A percentile compares a stretch with the other conserved stretches of the same genome.
phyloP scores from a whole-genome alignment of 2,888 invertebrate species.

The Meliscaeva auricollis region DNA sequence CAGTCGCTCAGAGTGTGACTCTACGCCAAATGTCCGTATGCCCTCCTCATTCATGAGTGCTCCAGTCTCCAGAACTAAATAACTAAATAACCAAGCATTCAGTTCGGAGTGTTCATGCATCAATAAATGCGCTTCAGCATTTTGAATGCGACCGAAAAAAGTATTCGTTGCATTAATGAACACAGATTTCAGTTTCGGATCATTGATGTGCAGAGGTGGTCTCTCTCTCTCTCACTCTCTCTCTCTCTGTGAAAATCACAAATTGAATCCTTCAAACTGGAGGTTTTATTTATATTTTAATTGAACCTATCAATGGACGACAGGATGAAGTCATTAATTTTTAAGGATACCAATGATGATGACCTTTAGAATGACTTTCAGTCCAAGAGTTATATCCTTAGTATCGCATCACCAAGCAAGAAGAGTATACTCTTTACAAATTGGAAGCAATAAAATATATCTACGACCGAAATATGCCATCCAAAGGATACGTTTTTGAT shows the following conservation, averaged over 20 bases:
- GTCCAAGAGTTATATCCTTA: neutral
- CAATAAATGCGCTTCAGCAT: slow-evolving; percentile 31
- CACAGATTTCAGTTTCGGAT: slow-evolving; percentile 33
- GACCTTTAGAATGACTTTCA: neutral
- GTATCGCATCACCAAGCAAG: neutral
- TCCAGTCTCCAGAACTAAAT: slow-evolving; percentile 35
- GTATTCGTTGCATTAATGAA: slow-evolving; percentile 46
- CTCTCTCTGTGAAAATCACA: slow-evolving; percentile 20
- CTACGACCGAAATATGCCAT: neutral
- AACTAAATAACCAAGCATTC: slow-evolving; percentile 34
- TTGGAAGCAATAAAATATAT: neutral
- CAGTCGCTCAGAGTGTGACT: slow-evolving; percentile 17
- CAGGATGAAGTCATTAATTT: slow-evolving; percentile 49
- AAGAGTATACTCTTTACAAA: neutral
- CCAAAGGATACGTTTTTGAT: neutral
- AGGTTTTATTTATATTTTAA: slow-evolving; percentile 62
- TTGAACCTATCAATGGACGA: slow-evolving; percentile 60
- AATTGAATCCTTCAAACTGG: slow-evolving; percentile 55
- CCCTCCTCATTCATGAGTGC: neutral
- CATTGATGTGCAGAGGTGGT: neutral
- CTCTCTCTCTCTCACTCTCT: no score
- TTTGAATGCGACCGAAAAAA: slow-evolving; percentile 16
- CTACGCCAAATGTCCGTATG: neutral
- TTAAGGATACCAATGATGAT: slow-evolving; percentile 24
- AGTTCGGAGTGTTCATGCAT: slow-evolving; percentile 49